Percentiles rank a stretch among this genome's conserved stretches.
These are phyloP conservation scores for Carlito syrichta DNA, from an alignment of 2,113 vertebrate species.

Conservation along the genomic window DNA sequence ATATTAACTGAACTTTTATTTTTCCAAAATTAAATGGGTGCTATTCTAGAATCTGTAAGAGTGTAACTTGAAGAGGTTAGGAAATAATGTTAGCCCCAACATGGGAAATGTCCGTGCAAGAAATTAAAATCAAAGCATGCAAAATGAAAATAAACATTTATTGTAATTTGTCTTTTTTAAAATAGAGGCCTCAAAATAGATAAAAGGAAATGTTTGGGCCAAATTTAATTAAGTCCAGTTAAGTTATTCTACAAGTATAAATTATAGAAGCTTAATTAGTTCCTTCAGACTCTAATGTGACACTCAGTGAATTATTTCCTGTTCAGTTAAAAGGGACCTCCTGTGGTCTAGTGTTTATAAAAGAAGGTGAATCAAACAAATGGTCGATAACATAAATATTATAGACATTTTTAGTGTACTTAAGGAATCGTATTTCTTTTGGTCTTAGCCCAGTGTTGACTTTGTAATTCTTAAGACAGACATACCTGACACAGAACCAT, in stretches of 20 bases:
- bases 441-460: neutral
- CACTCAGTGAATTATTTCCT: slow-evolving; percentile 11
- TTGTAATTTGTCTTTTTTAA: neutral
- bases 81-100: neutral
- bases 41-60: neutral
- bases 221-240: neutral
- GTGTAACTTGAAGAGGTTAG: neutral
- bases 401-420: neutral
- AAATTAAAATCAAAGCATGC: neutral
- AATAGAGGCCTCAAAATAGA: neutral
- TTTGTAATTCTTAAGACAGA: neutral
- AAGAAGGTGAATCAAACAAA: neutral
- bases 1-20: neutral
- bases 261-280: neutral
- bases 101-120: neutral
- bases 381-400: neutral
- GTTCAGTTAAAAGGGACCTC: neutral
- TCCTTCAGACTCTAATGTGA: neutral
- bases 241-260: neutral
- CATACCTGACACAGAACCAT: neutral
- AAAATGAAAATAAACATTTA: neutral
- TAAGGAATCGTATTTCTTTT: neutral
- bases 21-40: neutral
- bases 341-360: neutral
- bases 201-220: neutral